These are phyloP conservation scores for Archivesica marissinica DNA, from an alignment of 1,140 invertebrate genomes.

Conservation along the genomic window DNA sequence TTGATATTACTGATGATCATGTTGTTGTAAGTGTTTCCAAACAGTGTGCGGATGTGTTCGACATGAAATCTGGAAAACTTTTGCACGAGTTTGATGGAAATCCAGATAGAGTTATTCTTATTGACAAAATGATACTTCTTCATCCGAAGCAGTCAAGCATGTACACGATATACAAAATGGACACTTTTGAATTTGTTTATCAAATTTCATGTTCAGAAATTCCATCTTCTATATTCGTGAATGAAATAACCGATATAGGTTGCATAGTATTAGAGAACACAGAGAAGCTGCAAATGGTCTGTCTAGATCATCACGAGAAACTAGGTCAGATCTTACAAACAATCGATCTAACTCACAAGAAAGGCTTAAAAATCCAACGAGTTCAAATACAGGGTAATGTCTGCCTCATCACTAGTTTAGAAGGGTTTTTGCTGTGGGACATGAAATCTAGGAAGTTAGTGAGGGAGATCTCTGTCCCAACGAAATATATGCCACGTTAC, in stretches of 20 bases:
- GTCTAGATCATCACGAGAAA: constrained; percentile 54
- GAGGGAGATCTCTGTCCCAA: constrained; percentile 60
- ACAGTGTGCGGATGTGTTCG: constrained; percentile 65
- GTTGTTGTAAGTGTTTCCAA: constrained; percentile 54
- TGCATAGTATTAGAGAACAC: constrained; percentile 55
- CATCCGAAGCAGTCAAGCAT: constrained; percentile 62
- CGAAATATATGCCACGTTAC: constrained; percentile 55
- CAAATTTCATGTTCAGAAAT: constrained; percentile 47
- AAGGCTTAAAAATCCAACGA: constrained; percentile 23
- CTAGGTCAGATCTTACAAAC: constrained; percentile 53
- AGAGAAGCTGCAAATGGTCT: constrained; percentile 32
- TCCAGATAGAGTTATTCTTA: constrained; percentile 57
- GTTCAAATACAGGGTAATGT: constrained; percentile 40
- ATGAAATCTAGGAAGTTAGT: constrained; percentile 59
- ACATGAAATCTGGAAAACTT: constrained; percentile 62
- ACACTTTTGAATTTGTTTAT: constrained; percentile 51
- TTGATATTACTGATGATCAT: constrained; percentile 54
- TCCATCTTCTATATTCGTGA: constrained; percentile 50
- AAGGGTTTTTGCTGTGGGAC: constrained; percentile 65
- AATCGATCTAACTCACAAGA: constrained; percentile 26
- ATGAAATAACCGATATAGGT: constrained; percentile 14
- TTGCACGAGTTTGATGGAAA: constrained; percentile 61
- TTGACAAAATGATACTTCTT: constrained; percentile 58
- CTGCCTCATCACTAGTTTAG: constrained; percentile 55
- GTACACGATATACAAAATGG: constrained; percentile 52